Conservation (phyloP, 2,888 invertebrate species). For the Megalurothrips usitatus region DNA sequence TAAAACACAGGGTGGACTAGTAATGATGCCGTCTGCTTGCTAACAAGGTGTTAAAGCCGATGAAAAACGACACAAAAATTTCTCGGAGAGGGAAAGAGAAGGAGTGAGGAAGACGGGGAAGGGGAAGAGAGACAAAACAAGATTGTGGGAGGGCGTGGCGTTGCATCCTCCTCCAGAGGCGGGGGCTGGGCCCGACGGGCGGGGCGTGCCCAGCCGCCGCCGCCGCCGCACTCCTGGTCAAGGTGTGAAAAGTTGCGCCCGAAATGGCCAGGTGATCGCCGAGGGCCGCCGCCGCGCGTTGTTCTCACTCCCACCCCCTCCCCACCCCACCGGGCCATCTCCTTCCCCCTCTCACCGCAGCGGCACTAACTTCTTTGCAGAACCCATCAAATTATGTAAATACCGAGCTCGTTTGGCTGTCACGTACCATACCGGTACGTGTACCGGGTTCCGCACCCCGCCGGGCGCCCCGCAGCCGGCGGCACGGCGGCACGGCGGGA, state of each 20-base stretch:
- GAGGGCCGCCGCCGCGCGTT: background rate
- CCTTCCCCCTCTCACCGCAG: background rate
- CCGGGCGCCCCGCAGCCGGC: no score
- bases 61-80: conserved; percentile 25
- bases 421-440: no score
- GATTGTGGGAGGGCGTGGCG: conserved; percentile 21
- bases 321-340: background rate
- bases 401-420: background rate
- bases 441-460: no score
- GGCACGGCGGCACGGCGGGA: no score
- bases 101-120: background rate
- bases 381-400: conserved; percentile 20
- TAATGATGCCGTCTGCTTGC: conserved; percentile 20
- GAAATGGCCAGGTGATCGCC: conserved; percentile 9
- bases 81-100: background rate
- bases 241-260: conserved; percentile 23
- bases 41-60: conserved; percentile 25
- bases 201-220: background rate
- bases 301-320: background rate
- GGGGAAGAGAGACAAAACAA: conserved; percentile 9
- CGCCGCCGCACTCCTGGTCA: background rate
- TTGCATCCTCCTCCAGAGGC: background rate
- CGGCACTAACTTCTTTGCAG: background rate
- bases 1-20: conserved; percentile 12
- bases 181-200: background rate